Evolutionary conservation across 2,888 invertebrate genomes (phyloP), one percentile per base, ranked within the genome.

Genomic region (Pedicia rivosa): DNA sequence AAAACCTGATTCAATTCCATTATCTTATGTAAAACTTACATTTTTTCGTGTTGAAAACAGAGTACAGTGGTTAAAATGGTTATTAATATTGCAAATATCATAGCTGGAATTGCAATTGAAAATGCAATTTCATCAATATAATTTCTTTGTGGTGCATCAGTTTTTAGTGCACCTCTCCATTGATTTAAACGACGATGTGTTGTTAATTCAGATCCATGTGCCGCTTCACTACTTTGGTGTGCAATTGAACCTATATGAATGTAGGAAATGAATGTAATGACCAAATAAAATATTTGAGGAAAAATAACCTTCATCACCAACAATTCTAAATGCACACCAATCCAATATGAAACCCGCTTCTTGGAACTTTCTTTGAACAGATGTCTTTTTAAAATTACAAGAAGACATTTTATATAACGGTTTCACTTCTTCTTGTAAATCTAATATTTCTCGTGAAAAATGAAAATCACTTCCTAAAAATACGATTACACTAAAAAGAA

Each of bases 261-360:
- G 20, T 8, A 20, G 8, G 8, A 20, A 20, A 20, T 20, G 20
- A 20, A 20, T 20, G 6, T 20, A 8, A 17, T 13, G 7, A 6
- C 7, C 12, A 13, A 6, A 20, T 7, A 56, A 46, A 25, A 58
- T 53, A 42, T 57, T 60, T 2, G 59, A 57, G 32, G 53, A 53
- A 5, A 20, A 40, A 15, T n/a, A n/a, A n/a, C n/a, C 50, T 20
- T 56, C 57, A 6, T 52, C 47, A 5, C 67, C 61, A 52, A 86
- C 81, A 68, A 90, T 64, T 57, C 76, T 72, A 55, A 90, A 90
- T 36, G 78, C 77, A 51, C 90, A 91, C 90, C 90, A 91, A 55
- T 91, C 90, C 12, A 90, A 58, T 22, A 76, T 71, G 49, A 88
- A 76, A 1, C 77, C 78, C 7, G 76, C 76, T 41, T 78, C 76